These are phyloP conservation scores for Chloroclysta siterata DNA, from an alignment of 2,888 invertebrate genomes.

Conservation along the genomic window DNA sequence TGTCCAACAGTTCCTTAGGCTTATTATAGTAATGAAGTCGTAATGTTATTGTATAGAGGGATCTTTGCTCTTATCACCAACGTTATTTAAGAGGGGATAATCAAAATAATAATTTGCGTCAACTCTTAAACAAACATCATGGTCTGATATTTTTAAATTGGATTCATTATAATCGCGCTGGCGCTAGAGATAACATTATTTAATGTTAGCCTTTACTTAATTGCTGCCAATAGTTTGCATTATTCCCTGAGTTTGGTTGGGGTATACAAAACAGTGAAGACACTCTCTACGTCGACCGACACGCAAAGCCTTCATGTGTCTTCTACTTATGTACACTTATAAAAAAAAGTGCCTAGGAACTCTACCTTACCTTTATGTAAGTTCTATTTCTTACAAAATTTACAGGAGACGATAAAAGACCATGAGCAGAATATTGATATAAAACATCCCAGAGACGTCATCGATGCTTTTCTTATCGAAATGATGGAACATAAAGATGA, in stretches of 20 bases:
- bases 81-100: slow-evolving; percentile 1
- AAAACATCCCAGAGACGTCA: slow-evolving; percentile 84
- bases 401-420: slow-evolving; percentile 81
- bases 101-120: slow-evolving; percentile 20
- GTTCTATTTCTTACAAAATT: not conserved
- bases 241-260: not conserved
- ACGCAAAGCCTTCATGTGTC: too few relatives aligned
- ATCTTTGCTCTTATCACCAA: slow-evolving; percentile 7
- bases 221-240: not conserved
- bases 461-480: slow-evolving; percentile 87
- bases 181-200: slow-evolving; percentile 12
- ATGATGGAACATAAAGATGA: slow-evolving; percentile 74
- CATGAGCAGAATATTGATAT: slow-evolving; percentile 75
- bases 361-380: not conserved
- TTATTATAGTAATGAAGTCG: not conserved
- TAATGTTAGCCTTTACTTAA: slow-evolving; percentile 1
- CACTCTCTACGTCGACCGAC: too few relatives aligned
- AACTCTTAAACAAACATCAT: slow-evolving; percentile 9
- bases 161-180: slow-evolving; percentile 11
- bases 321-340: too few relatives aligned
- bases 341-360: too few relatives aligned
- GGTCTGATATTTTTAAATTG: slow-evolving; percentile 2
- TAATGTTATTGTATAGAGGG: not conserved
- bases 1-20: not conserved
- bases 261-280: too few relatives aligned